Conservation (phyloP, 2,113 vertebrate species). For the Malaclemys terrapin region DNA sequence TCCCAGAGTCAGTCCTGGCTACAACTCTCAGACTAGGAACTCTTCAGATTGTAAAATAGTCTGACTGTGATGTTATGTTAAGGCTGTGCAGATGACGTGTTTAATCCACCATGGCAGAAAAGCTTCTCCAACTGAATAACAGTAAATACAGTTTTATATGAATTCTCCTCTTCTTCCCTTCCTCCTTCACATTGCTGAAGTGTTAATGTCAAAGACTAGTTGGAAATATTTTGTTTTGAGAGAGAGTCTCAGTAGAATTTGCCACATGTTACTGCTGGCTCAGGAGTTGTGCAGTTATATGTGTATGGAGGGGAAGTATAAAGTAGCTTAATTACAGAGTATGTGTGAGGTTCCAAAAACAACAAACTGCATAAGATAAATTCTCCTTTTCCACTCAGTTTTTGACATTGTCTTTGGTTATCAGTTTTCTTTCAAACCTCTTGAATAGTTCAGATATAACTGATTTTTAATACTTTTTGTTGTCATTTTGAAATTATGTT, state of each 20-base stretch:
- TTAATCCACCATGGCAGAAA: not conserved
- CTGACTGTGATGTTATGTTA: not conserved
- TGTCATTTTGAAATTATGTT: slow-evolving; percentile 13
- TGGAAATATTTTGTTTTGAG: fast-evolving
- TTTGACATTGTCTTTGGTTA: not conserved
- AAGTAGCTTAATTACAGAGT: slow-evolving; percentile 25
- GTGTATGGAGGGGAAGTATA: not conserved
- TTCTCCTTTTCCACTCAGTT: slow-evolving; percentile 7
- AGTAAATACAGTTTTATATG: fast-evolving
- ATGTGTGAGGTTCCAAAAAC: not conserved
- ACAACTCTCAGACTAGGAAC: not conserved
- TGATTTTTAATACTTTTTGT: not conserved
- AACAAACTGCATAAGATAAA: not conserved
- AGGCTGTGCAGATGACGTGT: not conserved
- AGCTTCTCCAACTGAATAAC: not conserved
- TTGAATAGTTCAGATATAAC: not conserved
- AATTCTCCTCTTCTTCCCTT: not conserved
- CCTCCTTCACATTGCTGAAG: not conserved
- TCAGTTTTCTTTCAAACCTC: slow-evolving; percentile 4
- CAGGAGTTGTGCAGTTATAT: not conserved
- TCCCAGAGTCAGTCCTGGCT: not conserved
- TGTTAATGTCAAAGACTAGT: not conserved
- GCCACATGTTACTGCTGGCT: not conserved
- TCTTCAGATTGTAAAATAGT: not conserved
- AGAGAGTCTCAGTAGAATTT: not conserved